Conservation (phyloP, 2,113 vertebrate genomes). For the Cranoglanis bouderius region DNA sequence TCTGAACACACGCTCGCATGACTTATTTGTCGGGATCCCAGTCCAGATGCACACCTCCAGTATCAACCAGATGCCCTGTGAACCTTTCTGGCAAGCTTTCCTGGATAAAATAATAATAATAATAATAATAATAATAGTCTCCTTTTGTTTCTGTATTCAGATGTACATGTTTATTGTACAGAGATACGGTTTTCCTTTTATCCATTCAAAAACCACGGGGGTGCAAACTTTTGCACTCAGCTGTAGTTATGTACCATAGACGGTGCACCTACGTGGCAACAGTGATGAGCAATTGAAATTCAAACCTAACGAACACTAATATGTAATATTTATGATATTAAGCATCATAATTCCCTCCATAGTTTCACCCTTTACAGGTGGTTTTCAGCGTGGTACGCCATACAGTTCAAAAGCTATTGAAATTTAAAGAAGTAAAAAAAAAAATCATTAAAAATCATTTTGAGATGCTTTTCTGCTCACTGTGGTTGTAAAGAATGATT, state of each 20-base stretch:
- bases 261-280: not conserved
- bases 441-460: too few species aligned
- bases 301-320: not conserved
- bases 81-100: not conserved
- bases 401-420: not conserved
- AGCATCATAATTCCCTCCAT: not conserved
- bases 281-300: not conserved
- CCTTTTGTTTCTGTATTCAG: not conserved
- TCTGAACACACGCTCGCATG: not conserved
- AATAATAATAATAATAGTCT: too few species aligned
- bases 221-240: not conserved
- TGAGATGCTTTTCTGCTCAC: not conserved
- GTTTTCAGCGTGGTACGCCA: not conserved
- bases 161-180: not conserved
- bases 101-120: too few species aligned
- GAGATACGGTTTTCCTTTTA: not conserved
- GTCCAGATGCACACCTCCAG: not conserved
- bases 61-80: not conserved
- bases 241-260: not conserved
- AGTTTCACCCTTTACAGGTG: not conserved
- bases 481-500: not conserved
- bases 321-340: not conserved
- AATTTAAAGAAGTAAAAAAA: not conserved
- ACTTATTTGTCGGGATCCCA: not conserved
- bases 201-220: not conserved